Base-by-base conservation (phyloP, 2,888 invertebrate species). In the Augiades crinisus region DNA sequence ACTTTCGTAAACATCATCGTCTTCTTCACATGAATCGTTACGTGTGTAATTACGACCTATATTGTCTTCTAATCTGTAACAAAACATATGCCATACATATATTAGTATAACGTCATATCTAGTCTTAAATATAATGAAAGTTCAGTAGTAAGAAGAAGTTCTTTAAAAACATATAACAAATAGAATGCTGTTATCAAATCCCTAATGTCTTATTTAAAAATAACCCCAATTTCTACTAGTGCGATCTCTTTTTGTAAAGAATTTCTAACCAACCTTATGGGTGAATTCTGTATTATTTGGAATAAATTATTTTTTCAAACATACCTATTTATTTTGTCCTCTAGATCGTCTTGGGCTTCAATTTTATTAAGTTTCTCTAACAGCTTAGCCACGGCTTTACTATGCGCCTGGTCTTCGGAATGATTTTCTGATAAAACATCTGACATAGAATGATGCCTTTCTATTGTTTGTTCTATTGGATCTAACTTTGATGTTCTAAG, bases 301-400 rank as follows among this genome's bases (percentile, higher is more conserved):
- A n/a, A n/a, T n/a, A n/a, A n/a, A n/a, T n/a, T n/a, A 13, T 0
- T 2, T 19, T 33, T 7, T 44, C n/a, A 16, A 33, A 78, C 47
- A 62, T 82, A 90, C 80, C 91, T 88, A 55, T 91, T 80, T 63
- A 92, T 81, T 70, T 91, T 90, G 79, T 93, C 93, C 73, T 92
- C 90, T 45, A 91, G 63, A 49, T 85, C 85, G 56, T 89, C 90
- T 41, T 87, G 68, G 61, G 78, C 70, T 63, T 92, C 92, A 54
- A 92, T 74, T 68, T 91, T 89, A 72, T 92, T 91, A 34, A 92
- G 65, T 56, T 81, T 79, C 14, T 76, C 67, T 65, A 91, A 72
- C 19, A 92, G 59, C 58, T 91, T 90, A 40, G 75, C 67, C 62
- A 89, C 78, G 55, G 69, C 76, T 64, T 75, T 71, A 60, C 64